Conservation (phyloP, 2,113 vertebrate genomes). For the Carlito syrichta region DNA sequence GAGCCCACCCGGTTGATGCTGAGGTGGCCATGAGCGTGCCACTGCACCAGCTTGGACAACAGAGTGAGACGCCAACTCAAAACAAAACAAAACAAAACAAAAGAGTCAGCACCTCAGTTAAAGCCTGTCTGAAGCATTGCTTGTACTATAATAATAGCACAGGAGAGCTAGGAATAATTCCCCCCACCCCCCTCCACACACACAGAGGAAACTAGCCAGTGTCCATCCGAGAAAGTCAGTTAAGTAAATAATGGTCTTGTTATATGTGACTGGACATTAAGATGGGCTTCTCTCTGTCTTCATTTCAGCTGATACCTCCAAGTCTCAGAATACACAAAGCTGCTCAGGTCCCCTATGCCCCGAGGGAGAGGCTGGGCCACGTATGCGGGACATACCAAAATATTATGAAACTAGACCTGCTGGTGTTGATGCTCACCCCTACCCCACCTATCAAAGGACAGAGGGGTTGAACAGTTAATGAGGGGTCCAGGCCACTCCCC, state of each 20-base stretch:
- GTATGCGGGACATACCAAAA: background rate
- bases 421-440: background rate
- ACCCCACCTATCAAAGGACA: background rate
- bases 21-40: no score
- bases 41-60: no score
- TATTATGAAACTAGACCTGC: background rate
- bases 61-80: no score
- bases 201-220: background rate
- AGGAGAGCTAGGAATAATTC: no score
- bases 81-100: no score
- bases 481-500: fast-evolving
- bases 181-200: no score
- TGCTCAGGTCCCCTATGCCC: background rate
- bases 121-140: background rate
- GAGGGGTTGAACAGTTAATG: background rate
- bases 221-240: background rate
- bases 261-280: background rate
- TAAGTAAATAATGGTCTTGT: background rate
- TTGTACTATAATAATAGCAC: background rate
- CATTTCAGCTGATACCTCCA: background rate
- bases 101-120: no score
- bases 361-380: background rate
- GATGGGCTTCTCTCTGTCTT: background rate
- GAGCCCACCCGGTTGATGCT: no score
- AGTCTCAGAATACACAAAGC: background rate